Evolutionary conservation across 2,797 vertebrate genomes (phyloP).

Genomic region (Sitta carolinensis): DNA sequence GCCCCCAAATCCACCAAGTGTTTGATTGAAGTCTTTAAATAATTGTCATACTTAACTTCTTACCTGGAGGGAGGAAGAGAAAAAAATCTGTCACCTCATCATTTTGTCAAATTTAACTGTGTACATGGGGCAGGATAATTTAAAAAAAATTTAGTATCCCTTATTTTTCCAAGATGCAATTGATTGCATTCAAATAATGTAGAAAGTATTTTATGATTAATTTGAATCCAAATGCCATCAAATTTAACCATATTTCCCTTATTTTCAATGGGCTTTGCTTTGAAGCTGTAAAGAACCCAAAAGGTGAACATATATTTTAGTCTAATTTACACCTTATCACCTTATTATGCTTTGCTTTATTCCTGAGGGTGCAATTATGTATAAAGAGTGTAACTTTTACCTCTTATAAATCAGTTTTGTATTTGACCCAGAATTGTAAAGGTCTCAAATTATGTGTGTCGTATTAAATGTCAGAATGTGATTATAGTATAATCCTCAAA

Average conservation of each 20-base stretch:
- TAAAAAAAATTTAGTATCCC: not conserved
- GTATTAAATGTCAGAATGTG: not conserved
- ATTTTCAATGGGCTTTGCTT: not conserved
- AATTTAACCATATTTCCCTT: not conserved
- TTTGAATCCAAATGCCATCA: not conserved
- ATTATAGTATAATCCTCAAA: not conserved
- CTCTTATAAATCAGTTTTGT: constrained; percentile 1
- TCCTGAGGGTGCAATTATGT: not conserved
- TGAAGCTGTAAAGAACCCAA: not conserved
- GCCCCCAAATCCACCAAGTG: not conserved
- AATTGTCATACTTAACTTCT: not conserved
- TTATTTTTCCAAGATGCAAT: not conserved
- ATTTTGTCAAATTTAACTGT: not conserved
- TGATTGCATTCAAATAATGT: not conserved
- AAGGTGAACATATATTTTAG: not conserved
- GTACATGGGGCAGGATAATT: not conserved
- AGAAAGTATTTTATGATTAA: not conserved
- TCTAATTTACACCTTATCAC: constrained; percentile 14
- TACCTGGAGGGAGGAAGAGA: not conserved
- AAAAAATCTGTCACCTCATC: not conserved
- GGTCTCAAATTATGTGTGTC: not conserved
- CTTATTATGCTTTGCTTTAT: constrained; percentile 22
- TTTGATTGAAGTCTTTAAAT: not conserved
- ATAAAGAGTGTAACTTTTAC: not conserved
- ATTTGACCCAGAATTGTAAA: constrained; percentile 6